These are phyloP conservation scores for Proales similis DNA, from an alignment of 1,140 invertebrate genomes.

Conservation along the genomic window DNA sequence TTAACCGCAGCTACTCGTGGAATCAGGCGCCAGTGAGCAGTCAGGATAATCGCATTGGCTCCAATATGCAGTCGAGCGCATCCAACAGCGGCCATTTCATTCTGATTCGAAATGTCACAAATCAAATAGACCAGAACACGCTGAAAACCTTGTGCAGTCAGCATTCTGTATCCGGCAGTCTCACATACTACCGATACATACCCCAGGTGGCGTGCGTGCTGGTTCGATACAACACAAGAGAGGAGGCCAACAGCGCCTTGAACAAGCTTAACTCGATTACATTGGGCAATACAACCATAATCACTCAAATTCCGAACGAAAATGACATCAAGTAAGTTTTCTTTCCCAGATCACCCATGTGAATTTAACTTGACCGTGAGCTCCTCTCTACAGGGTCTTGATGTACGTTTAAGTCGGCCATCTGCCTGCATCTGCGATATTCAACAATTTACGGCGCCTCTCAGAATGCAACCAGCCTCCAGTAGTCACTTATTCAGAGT, in stretches of 20 bases:
- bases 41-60: too few relatives aligned
- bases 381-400: too few relatives aligned
- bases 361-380: too few relatives aligned
- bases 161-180: conserved; percentile 8
- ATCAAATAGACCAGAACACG: conserved; percentile 21
- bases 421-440: too few relatives aligned
- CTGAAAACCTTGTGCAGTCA: conserved; percentile 21
- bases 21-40: background rate
- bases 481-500: too few relatives aligned
- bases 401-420: too few relatives aligned
- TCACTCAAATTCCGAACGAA: conserved; percentile 20
- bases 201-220: conserved; percentile 20
- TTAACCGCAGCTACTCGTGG: conserved; percentile 8
- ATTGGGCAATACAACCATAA: conserved; percentile 26
- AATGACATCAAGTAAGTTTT: conserved; percentile 35
- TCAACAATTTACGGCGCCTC: too few relatives aligned
- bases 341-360: too few relatives aligned
- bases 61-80: too few relatives aligned
- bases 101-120: conserved; percentile 14
- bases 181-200: conserved; percentile 8
- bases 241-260: conserved; percentile 20
- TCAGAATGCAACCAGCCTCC: too few relatives aligned
- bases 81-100: conserved; percentile 22
- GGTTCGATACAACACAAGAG: conserved; percentile 32
- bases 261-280: conserved; percentile 18